Base-by-base conservation (phyloP, 2,888 invertebrate genomes). In the Villa cingulata region DNA sequence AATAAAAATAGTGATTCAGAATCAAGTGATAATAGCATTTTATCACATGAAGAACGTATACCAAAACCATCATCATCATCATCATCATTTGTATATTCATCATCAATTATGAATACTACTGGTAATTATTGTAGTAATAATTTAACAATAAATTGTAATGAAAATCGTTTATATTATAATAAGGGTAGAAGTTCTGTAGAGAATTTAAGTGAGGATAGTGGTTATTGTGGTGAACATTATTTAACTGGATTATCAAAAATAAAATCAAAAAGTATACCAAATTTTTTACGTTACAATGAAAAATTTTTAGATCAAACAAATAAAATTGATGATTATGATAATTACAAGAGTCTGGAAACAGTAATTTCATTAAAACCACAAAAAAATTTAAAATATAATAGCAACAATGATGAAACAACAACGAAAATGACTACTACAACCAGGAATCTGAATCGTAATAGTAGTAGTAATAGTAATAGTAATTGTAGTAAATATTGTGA, bases 131-230 rank as follows among this genome's bases (percentile, higher is more conserved):
- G 27, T 12, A 7, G 4, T n/a, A 16, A 16, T 36, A 4, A n/a
- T n/a, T 16, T 16, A 7, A n/a, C 16, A 12, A 4, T 14, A 12
- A 12, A 32, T 32, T 34, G 47, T 41, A 43, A 36, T 3, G n/a
- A n/a, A n/a, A n/a, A n/a, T n/a, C n/a, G n/a, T n/a, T n/a, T n/a
- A n/a, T 48, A 36, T 34, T 49, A 49, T 41, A 51, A 52, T 19
- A 7, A 7, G 4, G 47, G 60, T 34, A 78, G 78, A 57, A 77
- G 77, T 57, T 84, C 84, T 41, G 78, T 78, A 19, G 85, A 86
- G 63, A 85, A 85, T 72, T 72, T 86, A 54, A 84, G 84, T 60
- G 85, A 86, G 65, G 85, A 86, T 66, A 84, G 83, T 58, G 85
- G 85, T 46, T 84, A 82, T 67, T 77, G 83, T 60, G 84, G 83